phyloP scores from a whole-genome alignment of 2,888 invertebrate genomes.

The Meloe dianella region DNA sequence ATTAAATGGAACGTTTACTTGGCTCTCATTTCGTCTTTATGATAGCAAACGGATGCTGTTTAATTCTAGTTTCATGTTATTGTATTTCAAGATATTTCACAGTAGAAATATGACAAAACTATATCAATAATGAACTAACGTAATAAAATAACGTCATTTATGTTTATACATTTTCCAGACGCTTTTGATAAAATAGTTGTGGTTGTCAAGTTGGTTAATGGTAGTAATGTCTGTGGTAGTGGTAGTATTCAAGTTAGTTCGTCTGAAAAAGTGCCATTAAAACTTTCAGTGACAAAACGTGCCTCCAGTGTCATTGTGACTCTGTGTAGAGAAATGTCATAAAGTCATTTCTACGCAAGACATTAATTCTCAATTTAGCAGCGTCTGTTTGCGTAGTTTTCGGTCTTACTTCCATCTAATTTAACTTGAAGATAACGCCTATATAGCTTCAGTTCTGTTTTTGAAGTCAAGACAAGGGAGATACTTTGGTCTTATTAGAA shows the following conservation, averaged over 20 bases:
- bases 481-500: background rate
- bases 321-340: constrained; percentile 42
- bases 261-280: constrained; percentile 37
- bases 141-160: background rate
- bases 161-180: background rate
- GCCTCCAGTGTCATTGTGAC: constrained; percentile 35
- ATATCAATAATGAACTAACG: too few relatives aligned
- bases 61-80: background rate
- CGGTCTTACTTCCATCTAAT: constrained; percentile 49
- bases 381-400: constrained; percentile 49
- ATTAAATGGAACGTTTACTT: constrained; percentile 21
- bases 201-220: constrained; percentile 1
- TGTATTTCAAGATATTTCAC: background rate
- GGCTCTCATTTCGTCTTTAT: constrained; percentile 1
- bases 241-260: constrained; percentile 21
- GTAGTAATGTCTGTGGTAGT: background rate
- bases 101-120: background rate
- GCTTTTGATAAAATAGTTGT: background rate
- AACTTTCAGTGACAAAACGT: constrained; percentile 42
- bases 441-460: constrained; percentile 1
- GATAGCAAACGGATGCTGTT: background rate
- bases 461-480: background rate
- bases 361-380: constrained; percentile 52
- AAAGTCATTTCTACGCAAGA: constrained; percentile 48
- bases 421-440: constrained; percentile 43